phyloP scores from a whole-genome alignment of 2,113 vertebrate species.

The Trogon melanurus region DNA sequence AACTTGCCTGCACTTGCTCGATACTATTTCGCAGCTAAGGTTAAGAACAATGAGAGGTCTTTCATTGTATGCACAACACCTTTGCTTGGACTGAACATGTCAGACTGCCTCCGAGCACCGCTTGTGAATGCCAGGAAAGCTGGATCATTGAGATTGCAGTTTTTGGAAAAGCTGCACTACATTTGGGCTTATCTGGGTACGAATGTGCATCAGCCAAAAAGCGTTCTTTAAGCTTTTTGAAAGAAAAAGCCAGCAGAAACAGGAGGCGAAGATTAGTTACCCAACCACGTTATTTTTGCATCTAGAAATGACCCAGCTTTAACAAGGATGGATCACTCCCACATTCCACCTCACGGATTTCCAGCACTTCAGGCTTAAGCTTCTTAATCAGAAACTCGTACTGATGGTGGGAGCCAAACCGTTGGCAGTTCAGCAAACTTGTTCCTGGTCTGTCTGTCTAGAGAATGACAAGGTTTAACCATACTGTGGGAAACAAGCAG shows the following conservation, averaged over 20 bases:
- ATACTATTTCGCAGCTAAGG: background rate
- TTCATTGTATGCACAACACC: constrained; percentile 23
- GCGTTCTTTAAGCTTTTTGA: background rate
- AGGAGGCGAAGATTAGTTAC: background rate
- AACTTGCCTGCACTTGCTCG: constrained; percentile 12
- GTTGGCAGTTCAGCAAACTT: background rate
- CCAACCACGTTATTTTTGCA: background rate
- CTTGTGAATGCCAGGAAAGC: constrained; percentile 45
- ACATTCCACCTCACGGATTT: background rate
- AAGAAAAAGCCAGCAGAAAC: constrained; percentile 3
- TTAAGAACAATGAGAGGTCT: constrained; percentile 55
- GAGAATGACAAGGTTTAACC: background rate
- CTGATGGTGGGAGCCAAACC: background rate
- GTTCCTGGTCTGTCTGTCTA: background rate
- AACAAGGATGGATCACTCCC: background rate
- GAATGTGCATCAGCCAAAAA: background rate
- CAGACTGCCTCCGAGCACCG: constrained; percentile 28
- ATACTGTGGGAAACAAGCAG: background rate
- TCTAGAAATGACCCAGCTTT: constrained; percentile 1
- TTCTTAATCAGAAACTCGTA: constrained; percentile 14
- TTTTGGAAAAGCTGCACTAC: background rate
- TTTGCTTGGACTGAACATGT: constrained; percentile 47
- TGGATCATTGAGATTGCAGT: background rate
- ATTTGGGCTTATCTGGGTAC: background rate
- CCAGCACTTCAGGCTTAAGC: background rate